A percentile compares a stretch with the other conserved stretches of the same genome.
These are phyloP conservation scores for Cephalopholis sonnerati DNA, from an alignment of 2,113 vertebrate species.

Conservation along the genomic window DNA sequence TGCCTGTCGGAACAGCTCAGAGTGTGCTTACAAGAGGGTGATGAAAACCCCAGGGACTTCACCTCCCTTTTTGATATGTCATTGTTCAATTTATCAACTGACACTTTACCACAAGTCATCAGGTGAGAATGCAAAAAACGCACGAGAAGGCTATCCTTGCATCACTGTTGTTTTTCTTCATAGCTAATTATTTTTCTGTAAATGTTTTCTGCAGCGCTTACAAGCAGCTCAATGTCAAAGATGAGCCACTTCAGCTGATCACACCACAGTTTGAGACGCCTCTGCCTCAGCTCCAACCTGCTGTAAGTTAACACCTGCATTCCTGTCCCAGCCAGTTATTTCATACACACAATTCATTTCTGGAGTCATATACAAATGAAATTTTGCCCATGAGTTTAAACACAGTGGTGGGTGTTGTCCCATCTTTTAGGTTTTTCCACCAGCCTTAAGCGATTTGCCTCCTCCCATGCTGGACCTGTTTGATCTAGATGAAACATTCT, in stretches of 20 bases:
- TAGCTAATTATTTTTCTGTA: not conserved
- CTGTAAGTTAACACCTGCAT: constrained; percentile 85
- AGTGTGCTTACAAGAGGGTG: constrained; percentile 94
- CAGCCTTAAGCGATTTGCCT: constrained; percentile 91
- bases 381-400: not conserved
- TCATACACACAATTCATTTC: not conserved
- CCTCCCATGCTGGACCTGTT: constrained; percentile 95
- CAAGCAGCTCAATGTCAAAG: constrained; percentile 93
- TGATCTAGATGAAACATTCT: constrained; percentile 95
- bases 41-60: constrained; percentile 95
- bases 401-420: too few relatives aligned
- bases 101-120: constrained; percentile 91
- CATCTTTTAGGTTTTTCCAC: constrained; percentile 91
- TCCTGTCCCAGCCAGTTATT: not conserved
- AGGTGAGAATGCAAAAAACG: constrained; percentile 84
- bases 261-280: constrained; percentile 96
- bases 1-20: constrained; percentile 90
- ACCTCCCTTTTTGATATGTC: constrained; percentile 93
- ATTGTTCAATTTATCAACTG: constrained; percentile 91
- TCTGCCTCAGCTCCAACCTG: constrained; percentile 92
- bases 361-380: not conserved
- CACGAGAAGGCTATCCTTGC: not conserved
- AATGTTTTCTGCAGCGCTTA: constrained; percentile 87
- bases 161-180: not conserved
- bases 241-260: constrained; percentile 94